Base-by-base conservation (phyloP, 2,113 vertebrate genomes). In the Gracilinanus agilis region DNA sequence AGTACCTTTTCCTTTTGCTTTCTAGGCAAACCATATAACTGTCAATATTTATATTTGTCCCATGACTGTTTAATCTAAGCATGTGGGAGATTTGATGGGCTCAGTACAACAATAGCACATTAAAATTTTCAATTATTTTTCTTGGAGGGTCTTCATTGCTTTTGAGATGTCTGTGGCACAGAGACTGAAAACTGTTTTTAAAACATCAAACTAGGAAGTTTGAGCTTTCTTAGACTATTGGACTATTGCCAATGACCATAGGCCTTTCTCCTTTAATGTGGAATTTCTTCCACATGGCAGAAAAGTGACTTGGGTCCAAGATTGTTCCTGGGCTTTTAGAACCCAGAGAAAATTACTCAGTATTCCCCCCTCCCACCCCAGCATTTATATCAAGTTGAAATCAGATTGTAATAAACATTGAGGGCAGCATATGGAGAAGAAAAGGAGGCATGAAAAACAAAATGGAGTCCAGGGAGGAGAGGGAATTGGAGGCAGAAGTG, bases 181-280 rank as follows among this genome's bases (percentile, higher is more conserved):
- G 29, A 88, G 0, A 0, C 61, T 75, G 34, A 92, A 34, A 56
- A 75, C 92, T 11, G 0, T 54, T 55, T 0, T 4, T 90, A 21
- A 49, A 83, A 90, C 96, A 91, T 56, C 19, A 90, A 91, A 97
- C 0, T 0, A 44, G 3, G 0, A 90, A 53, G 19, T 24, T 93
- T 88, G 88, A 94, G 93, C 67, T 92, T 95, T 25, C 75, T 91
- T 56, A 13, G 49, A 13, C 40, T 58, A 19, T 12, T 92, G 58
- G 95, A 93, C 8, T 91, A 58, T 54, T 29, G 75, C 89, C 93
- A 94, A n/a, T 53, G 92, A 40, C 88, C 88, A 89, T 91, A 95
- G 92, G 49, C 93, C 90, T 23, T 4, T 53, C 53, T 75, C 24
- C 25, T 92, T 3, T 7, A 92, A 93, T 12, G n/a, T 55, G 90